These are phyloP conservation scores for Pseudeuparius sepicola DNA, from an alignment of 2,888 invertebrate genomes.

Conservation along the genomic window DNA sequence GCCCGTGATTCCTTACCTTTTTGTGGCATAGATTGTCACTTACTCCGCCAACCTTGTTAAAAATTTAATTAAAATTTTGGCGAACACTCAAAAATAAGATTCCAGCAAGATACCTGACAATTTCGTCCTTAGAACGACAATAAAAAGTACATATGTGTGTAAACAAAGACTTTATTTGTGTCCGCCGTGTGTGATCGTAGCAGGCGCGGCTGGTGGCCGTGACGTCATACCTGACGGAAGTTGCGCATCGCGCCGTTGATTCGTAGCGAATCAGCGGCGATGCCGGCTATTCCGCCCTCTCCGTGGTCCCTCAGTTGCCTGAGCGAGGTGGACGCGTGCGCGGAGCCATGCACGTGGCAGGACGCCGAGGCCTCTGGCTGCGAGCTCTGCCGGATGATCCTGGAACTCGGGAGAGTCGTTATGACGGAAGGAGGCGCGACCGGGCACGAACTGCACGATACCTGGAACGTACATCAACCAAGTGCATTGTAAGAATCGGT, in stretches of 20 bases:
- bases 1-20: too few relatives aligned
- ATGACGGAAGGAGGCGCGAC: slow-evolving; percentile 60
- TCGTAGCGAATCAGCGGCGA: slow-evolving; percentile 89
- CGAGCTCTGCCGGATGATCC: slow-evolving; percentile 82
- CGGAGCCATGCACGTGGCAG: slow-evolving; percentile 49
- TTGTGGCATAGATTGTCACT: too few relatives aligned
- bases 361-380: slow-evolving; percentile 65
- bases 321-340: slow-evolving; percentile 69
- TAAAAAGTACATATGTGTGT: too few relatives aligned
- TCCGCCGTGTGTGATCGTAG: too few relatives aligned
- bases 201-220: slow-evolving; percentile 5
- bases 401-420: slow-evolving; percentile 55
- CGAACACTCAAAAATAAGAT: too few relatives aligned
- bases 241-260: slow-evolving; percentile 95
- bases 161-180: too few relatives aligned
- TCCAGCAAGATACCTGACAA: too few relatives aligned
- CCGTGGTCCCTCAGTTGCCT: slow-evolving; percentile 61
- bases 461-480: slow-evolving; percentile 33
- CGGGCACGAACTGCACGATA: slow-evolving; percentile 53
- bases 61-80: too few relatives aligned
- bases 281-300: slow-evolving; percentile 86
- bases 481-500: slow-evolving; percentile 24
- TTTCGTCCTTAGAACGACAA: too few relatives aligned
- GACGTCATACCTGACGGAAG: slow-evolving; percentile 75
- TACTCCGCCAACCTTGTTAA: too few relatives aligned